Percentiles rank a stretch among this genome's conserved stretches.
These are phyloP conservation scores for Octodon degus DNA, from an alignment of 2,113 vertebrate species.

Conservation along the genomic window DNA sequence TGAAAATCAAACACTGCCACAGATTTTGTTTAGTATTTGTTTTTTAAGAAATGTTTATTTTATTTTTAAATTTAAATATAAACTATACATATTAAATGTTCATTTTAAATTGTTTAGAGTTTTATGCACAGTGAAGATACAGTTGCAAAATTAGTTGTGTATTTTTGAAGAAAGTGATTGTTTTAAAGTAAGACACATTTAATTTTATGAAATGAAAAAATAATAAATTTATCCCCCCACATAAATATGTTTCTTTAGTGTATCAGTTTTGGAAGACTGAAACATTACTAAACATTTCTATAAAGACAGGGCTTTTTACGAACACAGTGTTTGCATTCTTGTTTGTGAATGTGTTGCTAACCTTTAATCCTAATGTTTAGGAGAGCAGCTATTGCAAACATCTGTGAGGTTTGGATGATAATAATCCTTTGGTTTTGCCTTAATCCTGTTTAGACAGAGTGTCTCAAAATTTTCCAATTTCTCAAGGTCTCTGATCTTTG, in stretches of 20 bases:
- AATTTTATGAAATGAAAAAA: not conserved
- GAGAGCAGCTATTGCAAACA: constrained; percentile 59
- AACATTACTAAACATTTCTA: constrained; percentile 42
- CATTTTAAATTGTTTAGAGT: not conserved
- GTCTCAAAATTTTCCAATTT: constrained; percentile 67
- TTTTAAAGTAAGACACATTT: not conserved
- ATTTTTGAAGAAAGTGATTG: not conserved
- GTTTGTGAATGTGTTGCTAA: constrained; percentile 58
- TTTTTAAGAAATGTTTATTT: constrained; percentile 60
- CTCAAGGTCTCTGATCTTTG: constrained; percentile 54
- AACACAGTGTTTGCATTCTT: constrained; percentile 66
- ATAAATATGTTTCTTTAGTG: not conserved
- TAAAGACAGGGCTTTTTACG: constrained; percentile 42
- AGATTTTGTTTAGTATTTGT: not conserved
- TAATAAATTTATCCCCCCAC: not conserved
- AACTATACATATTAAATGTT: not conserved
- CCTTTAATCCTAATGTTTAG: constrained; percentile 72
- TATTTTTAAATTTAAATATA: constrained; percentile 43
- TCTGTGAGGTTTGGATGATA: constrained; percentile 41
- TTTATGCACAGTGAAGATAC: not conserved
- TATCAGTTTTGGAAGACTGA: not conserved
- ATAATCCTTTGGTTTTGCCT: constrained; percentile 58
- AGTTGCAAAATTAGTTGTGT: not conserved
- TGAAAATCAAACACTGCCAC: not conserved
- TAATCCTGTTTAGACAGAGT: constrained; percentile 75